Base-by-base conservation (phyloP, 2,888 invertebrate genomes). In the Ptychoptera albimana region DNA sequence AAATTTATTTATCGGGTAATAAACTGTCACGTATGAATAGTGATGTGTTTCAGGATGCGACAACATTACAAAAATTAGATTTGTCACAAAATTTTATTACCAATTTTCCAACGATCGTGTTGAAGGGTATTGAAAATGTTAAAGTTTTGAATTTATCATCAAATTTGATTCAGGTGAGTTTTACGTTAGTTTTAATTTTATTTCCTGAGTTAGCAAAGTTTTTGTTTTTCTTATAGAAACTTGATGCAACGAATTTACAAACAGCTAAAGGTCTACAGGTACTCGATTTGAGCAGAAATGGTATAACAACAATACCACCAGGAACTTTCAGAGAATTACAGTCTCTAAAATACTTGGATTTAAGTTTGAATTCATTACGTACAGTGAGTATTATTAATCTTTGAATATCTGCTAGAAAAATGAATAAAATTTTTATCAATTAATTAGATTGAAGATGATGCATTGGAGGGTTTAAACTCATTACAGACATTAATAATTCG, bases 11-110 rank as follows among this genome's bases (percentile, higher is more conserved):
- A 41, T 77, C 82, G 2, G 76, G 80, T 50, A 92, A 92, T 65
- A 74, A 82, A 50, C 71, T 91, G 12, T 74, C 75, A 8, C 78
- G 79, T 54, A 75, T 91, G 56, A 87, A 88, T 61, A 86, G 86
- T 60, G 85, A 87, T 57, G 80, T 85, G 43, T 86, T 89, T 42
- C 60, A 63, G 69, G 79, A 85, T 44, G 75, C 84, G 5, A 74
- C 76, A 46, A 79, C 79, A 53, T 68, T 93, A 48, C 76, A 82
- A 54, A 79, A 78, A 53, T 67, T 94, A 50, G 87, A 91, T 60
- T 68, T 94, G 23, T 85, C 88, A 0, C 79, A 83, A 56, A 93
- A 93, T 68, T 87, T 86, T 59, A 77, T 92, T 45, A 70, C 72
- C 2, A 82, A 83, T 58, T 84, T 88, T 57, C 89, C 89, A 4